Base-by-base conservation (phyloP, 2,113 vertebrate species). In the Barbus barbus region DNA sequence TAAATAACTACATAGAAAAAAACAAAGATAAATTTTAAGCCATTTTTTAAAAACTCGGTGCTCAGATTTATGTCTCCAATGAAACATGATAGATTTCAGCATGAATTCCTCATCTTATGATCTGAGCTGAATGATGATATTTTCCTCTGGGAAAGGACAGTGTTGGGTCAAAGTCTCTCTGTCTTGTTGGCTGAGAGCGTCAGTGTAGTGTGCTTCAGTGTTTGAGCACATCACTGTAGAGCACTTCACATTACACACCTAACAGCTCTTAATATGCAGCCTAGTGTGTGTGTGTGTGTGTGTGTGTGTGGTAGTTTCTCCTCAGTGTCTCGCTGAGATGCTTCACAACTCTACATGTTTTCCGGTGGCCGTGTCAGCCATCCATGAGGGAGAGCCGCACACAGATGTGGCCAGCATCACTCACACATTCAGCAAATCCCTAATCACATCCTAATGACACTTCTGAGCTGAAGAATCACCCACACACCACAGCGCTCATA, bases 161-260 rank as follows among this genome's bases (percentile, higher is more conserved):
- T 3, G 4, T 63, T 12, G 14, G 60, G 60, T 63, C 13, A 31
- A 63, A 28, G 60, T 63, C 13, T 0, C 26, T 63, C 26, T 6
- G 14, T 33, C 63, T 67, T 28, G 12, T 63, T 20, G 14, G 63
- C 28, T 33, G 63, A 67, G 63, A 9, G 63, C 22, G 9, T 69
- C 7, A 22, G 8, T 36, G 31, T 67, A 67, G 63, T 67, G 18
- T 0, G 3, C 31, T 67, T 67, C 65, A 69, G 65, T 36, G 31
- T 69, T 69, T 36, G 65, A 69, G 65, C 8, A 69, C 65, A 22
- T 69, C 65, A 22, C 65, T 69, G 65, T 22, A 69, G 65, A 69
- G 65, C 20, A 24, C 41, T 73, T 46, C n/a, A 46, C 5, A 22
- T 44, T 44, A 73, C 31, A 44, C 36, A 73, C 20, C 71, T 24